These are phyloP conservation scores for Sciaenops ocellatus DNA, from an alignment of 2,797 vertebrate genomes.

Conservation along the genomic window DNA sequence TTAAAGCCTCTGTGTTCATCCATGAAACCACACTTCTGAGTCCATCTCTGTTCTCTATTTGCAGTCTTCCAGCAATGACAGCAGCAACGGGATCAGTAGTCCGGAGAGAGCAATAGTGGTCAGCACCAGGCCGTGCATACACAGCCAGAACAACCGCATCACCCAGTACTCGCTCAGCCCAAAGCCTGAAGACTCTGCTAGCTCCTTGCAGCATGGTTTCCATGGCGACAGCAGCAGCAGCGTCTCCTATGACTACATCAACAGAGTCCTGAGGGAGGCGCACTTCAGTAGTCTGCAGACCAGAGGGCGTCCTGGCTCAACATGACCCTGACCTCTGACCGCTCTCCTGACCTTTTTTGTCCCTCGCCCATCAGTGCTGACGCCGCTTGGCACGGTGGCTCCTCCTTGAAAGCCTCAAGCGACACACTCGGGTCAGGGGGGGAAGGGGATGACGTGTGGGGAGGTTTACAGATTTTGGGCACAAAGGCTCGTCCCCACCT, in stretches of 20 bases:
- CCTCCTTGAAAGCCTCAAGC: slow-evolving; percentile 54
- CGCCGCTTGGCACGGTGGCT: slow-evolving; percentile 39
- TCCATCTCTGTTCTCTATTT: slow-evolving; percentile 39
- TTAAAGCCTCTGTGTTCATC: slow-evolving; percentile 29
- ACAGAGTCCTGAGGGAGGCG: slow-evolving; percentile 97
- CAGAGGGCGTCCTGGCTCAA: slow-evolving; percentile 90
- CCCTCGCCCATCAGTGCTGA: slow-evolving; percentile 53
- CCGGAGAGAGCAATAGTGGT: slow-evolving; percentile 87
- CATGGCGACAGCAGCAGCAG: slow-evolving; percentile 83
- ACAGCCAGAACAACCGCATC: slow-evolving; percentile 80
- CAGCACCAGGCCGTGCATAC: slow-evolving; percentile 78
- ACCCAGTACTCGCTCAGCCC: slow-evolving; percentile 84
- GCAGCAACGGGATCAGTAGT: slow-evolving; percentile 92
- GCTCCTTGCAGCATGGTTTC: slow-evolving; percentile 87
- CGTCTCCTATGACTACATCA: slow-evolving; percentile 94
- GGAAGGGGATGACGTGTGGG: slow-evolving; percentile 58
- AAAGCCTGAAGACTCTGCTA: slow-evolving; percentile 88
- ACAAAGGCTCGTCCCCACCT: slow-evolving; percentile 71
- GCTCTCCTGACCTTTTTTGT: slow-evolving; percentile 57
- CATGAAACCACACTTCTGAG: slow-evolving; percentile 9
- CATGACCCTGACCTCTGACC: slow-evolving; percentile 77
- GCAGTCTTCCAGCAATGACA: slow-evolving; percentile 90
- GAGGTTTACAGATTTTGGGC: slow-evolving; percentile 73
- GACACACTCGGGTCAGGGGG: slow-evolving; percentile 46
- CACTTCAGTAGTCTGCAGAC: slow-evolving; percentile 97